Evolutionary conservation across 1,140 invertebrate genomes (phyloP).

Genomic region (Formica exsecta): DNA sequence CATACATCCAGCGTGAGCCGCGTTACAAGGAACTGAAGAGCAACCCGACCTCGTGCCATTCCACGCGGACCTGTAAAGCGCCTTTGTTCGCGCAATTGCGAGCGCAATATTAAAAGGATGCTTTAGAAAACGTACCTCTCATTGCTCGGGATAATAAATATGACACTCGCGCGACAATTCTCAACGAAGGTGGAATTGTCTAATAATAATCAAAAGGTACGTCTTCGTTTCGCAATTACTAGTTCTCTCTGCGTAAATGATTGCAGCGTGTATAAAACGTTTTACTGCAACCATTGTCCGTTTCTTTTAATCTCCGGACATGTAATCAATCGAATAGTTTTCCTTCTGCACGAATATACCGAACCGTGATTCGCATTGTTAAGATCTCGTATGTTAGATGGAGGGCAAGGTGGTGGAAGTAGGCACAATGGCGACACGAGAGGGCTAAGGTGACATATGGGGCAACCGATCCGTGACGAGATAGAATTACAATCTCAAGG

Average conservation of each 20-base stretch:
- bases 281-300: not conserved
- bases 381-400: slow-evolving; percentile 70
- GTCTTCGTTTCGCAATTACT: not conserved
- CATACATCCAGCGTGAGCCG: slow-evolving; percentile 33
- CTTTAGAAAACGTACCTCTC: slow-evolving; percentile 41
- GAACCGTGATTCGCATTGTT: slow-evolving; percentile 17
- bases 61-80: slow-evolving; percentile 55
- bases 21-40: slow-evolving; percentile 68
- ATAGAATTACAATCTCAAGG: slow-evolving; percentile 69
- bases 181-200: not conserved
- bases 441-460: slow-evolving; percentile 69
- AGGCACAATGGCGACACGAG: slow-evolving; percentile 44
- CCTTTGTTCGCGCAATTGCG: slow-evolving; percentile 68
- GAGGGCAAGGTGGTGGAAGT: slow-evolving; percentile 46
- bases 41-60: slow-evolving; percentile 59
- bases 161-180: slow-evolving; percentile 11
- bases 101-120: slow-evolving; percentile 57
- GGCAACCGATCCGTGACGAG: slow-evolving; percentile 73
- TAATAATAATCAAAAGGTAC: slow-evolving; percentile 3
- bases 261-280: not conserved
- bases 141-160: slow-evolving; percentile 43
- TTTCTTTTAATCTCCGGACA: not conserved
- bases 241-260: not conserved
- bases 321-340: not conserved
- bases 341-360: not conserved